phyloP scores from a whole-genome alignment of 1,140 invertebrate genomes.

The Trinorchestia longiramus region DNA sequence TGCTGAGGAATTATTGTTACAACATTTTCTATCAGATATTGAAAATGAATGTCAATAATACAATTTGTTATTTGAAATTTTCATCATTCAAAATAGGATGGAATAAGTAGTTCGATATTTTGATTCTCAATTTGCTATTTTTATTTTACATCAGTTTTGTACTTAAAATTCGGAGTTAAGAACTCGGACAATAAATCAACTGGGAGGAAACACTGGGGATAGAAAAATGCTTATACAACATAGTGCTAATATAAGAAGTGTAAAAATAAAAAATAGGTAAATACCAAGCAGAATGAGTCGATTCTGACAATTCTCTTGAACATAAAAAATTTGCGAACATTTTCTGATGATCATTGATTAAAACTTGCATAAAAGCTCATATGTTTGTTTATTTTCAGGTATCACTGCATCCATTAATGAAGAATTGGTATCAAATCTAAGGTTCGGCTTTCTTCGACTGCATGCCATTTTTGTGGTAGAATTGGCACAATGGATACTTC shows the following conservation, averaged over 20 bases:
- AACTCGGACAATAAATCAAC: too few relatives aligned
- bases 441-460: background rate
- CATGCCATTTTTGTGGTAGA: background rate
- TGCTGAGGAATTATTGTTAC: background rate
- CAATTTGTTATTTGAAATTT: too few relatives aligned
- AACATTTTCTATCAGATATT: background rate
- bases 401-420: background rate
- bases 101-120: background rate
- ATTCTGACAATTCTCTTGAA: background rate
- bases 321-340: background rate
- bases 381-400: background rate
- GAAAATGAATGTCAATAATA: background rate
- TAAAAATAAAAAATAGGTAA: too few relatives aligned
- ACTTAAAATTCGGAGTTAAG: too few relatives aligned
- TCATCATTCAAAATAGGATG: background rate
- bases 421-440: background rate
- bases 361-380: background rate
- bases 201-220: too few relatives aligned
- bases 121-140: too few relatives aligned
- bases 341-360: background rate
- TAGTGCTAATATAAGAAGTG: too few relatives aligned
- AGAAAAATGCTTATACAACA: background rate
- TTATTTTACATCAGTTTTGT: too few relatives aligned
- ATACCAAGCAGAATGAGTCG: too few relatives aligned
- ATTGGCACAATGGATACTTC: background rate